A percentile compares a stretch with the other conserved stretches of the same genome.
Evolutionary conservation across 2,797 vertebrate genomes (phyloP).

Genomic region (Kryptopterus vitreolus): DNA sequence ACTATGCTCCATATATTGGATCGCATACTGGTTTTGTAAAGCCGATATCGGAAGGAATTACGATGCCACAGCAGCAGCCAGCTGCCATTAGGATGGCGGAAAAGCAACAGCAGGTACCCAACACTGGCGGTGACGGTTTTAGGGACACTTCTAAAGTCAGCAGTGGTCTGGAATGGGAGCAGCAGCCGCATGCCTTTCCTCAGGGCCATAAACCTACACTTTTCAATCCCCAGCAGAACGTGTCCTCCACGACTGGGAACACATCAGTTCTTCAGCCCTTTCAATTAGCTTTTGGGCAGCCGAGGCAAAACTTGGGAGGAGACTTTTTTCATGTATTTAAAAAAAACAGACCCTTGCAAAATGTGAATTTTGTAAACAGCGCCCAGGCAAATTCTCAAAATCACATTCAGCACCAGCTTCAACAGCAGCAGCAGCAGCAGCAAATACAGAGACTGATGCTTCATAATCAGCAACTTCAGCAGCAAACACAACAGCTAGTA

Average conservation of each 20-base stretch:
- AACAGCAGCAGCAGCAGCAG: slow-evolving; percentile 78
- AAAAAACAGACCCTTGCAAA: slow-evolving; percentile 81
- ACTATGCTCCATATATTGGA: slow-evolving; percentile 77
- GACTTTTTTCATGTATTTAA: slow-evolving; percentile 87
- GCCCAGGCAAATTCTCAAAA: slow-evolving; percentile 66
- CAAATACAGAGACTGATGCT: slow-evolving; percentile 61
- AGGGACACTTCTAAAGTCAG: slow-evolving; percentile 64
- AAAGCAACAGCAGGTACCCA: slow-evolving; percentile 67
- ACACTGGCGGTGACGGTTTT: slow-evolving; percentile 62
- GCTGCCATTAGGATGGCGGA: slow-evolving; percentile 75
- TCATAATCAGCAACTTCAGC: slow-evolving; percentile 46
- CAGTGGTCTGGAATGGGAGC: slow-evolving; percentile 73
- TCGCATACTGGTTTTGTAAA: slow-evolving; percentile 69
- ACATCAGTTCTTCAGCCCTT: slow-evolving; percentile 89
- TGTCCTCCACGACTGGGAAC: slow-evolving; percentile 62
- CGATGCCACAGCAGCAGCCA: slow-evolving; percentile 59
- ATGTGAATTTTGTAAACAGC: slow-evolving; percentile 73
- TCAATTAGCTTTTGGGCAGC: slow-evolving; percentile 93
- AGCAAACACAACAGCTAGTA: slow-evolving; percentile 58
- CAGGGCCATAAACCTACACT: slow-evolving; percentile 77
- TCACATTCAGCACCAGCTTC: slow-evolving; percentile 69
- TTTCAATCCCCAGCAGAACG: slow-evolving; percentile 77
- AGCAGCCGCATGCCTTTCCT: slow-evolving; percentile 76
- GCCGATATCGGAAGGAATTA: slow-evolving; percentile 60
- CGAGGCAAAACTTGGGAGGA: slow-evolving; percentile 80